Evolutionary conservation across 2,797 vertebrate genomes (phyloP), one percentile per base, ranked within the genome.

Genomic region (Thalassophryne amazonica): DNA sequence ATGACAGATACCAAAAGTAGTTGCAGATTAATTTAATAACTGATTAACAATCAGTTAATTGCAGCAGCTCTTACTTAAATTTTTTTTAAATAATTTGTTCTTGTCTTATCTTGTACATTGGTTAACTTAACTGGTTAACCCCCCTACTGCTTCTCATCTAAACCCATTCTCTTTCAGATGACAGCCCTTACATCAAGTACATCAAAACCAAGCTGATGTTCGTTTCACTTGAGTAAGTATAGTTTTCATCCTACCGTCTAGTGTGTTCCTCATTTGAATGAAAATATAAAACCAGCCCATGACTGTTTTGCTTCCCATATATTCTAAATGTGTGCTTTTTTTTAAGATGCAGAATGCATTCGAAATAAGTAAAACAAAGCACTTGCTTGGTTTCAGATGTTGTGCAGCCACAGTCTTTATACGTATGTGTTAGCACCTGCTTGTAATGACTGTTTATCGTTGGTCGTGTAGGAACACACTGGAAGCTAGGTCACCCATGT

Each of bases 141-240:
- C n/a, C n/a, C n/a, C n/a, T n/a, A n/a, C 29, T 38, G 13, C 27
- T 25, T 30, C 0, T 39, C 17, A 31, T 51, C 6, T 17, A 5
- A 32, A 48, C 13, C 58, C 4, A 10, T 51, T 75, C 9, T 80
- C 20, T 88, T 85, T 49, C 82, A 92, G 91, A 42, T 42, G 46
- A 82, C 24, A 90, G 65, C 49, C 85, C 80, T 15, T 91, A 90
- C 69, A 21, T 85, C 7, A 80, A 80, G 35, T 92, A 93, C 83
- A 89, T 92, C 75, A 89, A 77, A 76, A 91, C 89, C 73, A 91
- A 89, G 66, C 73, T 92, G 66, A 36, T 92, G 49, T 88, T 93
- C 52, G 81, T 92, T 18, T 83, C 89, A n/a, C 86, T 86, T 55
- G 87, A 90, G 91, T 92, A 82, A 91, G 91, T 91, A 52, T 54